These are phyloP conservation scores for Gymnopithys bicolor DNA, from an alignment of 2,797 vertebrate genomes.

Conservation along the genomic window DNA sequence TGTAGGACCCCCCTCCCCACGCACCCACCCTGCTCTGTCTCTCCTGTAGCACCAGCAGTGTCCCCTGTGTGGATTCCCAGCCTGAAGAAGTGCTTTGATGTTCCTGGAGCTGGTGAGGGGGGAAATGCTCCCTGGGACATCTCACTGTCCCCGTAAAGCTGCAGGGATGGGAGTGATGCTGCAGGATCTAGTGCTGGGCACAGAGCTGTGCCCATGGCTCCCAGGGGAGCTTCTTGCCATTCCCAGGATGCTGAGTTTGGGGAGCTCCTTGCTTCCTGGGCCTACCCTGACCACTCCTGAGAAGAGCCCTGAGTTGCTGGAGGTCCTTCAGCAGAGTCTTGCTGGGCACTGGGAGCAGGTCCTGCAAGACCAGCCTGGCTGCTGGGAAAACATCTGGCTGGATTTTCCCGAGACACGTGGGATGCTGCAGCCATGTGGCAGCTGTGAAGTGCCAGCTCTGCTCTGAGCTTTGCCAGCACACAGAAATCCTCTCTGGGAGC, in stretches of 20 bases:
- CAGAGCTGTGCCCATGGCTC: background rate
- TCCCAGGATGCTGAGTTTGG: background rate
- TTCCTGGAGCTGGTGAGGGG: background rate
- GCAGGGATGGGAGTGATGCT: background rate
- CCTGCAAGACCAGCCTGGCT: background rate
- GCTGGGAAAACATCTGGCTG: background rate
- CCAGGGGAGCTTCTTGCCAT: background rate
- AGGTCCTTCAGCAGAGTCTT: background rate
- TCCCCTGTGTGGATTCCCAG: background rate
- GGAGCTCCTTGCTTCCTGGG: background rate
- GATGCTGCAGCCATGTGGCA: background rate
- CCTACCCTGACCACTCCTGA: background rate
- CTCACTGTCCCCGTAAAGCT: background rate
- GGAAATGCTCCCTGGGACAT: background rate
- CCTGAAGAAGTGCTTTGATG: background rate
- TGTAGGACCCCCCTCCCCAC: background rate
- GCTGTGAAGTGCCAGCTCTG: background rate
- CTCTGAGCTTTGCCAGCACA: background rate
- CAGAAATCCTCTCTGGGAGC: background rate
- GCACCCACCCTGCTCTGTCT: background rate
- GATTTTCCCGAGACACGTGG: rapidly evolving
- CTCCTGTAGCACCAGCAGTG: background rate
- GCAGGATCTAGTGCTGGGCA: background rate
- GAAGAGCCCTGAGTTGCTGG: rapidly evolving
- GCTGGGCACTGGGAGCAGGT: rapidly evolving